Evolutionary conservation across 1,140 invertebrate genomes (phyloP).

Genomic region (Vanessa tameamea): DNA sequence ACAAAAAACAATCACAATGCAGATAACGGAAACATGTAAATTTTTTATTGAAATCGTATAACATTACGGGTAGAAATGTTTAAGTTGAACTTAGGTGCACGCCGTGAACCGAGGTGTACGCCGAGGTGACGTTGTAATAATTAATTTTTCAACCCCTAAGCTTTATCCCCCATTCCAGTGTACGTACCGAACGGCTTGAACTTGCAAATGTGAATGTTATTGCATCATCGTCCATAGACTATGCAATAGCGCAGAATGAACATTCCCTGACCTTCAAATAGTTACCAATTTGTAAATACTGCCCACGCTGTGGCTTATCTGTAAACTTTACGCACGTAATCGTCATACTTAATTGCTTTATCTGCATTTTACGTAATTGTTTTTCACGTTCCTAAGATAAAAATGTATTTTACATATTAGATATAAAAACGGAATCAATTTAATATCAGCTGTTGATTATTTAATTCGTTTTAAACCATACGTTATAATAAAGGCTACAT

Average conservation of each 20-base stretch:
- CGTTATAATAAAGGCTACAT: background rate
- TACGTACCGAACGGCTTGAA: background rate
- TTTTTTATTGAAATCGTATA: too few species aligned
- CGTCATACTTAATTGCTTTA: background rate
- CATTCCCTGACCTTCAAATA: background rate
- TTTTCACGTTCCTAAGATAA: background rate
- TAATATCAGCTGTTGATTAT: background rate
- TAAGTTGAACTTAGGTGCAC: too few species aligned
- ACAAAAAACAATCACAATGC: too few species aligned
- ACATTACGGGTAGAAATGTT: too few species aligned
- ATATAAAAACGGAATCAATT: background rate
- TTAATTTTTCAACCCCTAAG: background rate
- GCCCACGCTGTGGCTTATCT: background rate
- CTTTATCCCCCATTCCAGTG: background rate
- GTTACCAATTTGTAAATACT: background rate
- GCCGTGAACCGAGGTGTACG: too few species aligned
- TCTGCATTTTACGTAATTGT: background rate
- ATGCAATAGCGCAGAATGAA: background rate
- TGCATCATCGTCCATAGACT: background rate
- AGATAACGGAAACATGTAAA: too few species aligned
- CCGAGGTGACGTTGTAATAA: too few species aligned
- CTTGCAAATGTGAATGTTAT: background rate
- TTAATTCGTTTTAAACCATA: background rate
- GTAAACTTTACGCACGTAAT: background rate
- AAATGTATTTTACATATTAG: background rate